Base-by-base conservation (phyloP, 2,888 invertebrate species). In the Hipparchia semele region DNA sequence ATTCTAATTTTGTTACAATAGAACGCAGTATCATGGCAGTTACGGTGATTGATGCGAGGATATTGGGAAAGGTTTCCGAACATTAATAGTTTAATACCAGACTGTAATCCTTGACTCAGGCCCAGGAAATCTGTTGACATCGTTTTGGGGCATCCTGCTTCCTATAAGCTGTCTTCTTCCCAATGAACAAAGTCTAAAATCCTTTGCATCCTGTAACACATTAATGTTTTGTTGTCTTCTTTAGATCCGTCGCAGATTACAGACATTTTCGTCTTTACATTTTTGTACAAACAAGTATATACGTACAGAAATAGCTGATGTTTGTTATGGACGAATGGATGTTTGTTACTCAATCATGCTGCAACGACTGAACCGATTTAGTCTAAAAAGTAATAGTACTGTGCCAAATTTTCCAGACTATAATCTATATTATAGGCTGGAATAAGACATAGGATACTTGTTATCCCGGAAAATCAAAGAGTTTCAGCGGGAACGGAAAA, bases 11-110 rank as follows among this genome's bases (percentile, higher is more conserved):
- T 7, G 67, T 53, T 45, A 56, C 67, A 45, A 46, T 67, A 67
- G 56, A 67, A 46, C 67, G 67, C 56, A 67, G 56, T 67, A 67
- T 13, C 54, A 54, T 12, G 54, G 54, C 54, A 54, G 10, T n/a
- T 8, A n/a, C 10, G 39, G 13, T 67, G 56, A 67, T 67, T 33
- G 54, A 67, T 67, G 23, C 5, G 39, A 39, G 39, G 39, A 39
- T 39, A 39, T 67, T 67, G 67, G 56, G 67, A 39, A 67, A 67
- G 67, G 56, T 67, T 67, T 56, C 66, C 66, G n/a, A 13, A 67
- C 67, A 45, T 45, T 58, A 67, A 6, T 46, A 33, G 33, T 33
- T 51, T 33, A 65, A 53, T 65, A 65, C 23, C 23, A 23, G 59
- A 60, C 62, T 49, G 62, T 8, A 13, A 56, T 67, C 67, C 54